phyloP scores from a whole-genome alignment of 2,113 vertebrate species.

The Petrocephalus microphthalmus region DNA sequence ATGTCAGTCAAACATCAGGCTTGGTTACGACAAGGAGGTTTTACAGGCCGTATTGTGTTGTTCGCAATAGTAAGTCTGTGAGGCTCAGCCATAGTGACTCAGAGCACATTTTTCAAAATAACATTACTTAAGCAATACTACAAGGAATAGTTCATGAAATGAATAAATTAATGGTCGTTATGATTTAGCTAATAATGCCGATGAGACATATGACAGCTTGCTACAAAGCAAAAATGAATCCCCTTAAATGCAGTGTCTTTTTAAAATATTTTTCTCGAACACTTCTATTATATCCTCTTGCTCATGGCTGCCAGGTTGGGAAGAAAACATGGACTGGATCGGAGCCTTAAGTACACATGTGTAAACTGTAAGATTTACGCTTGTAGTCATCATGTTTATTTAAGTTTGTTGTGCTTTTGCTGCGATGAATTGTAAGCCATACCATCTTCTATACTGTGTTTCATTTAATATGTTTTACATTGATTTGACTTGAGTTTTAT shows the following conservation, averaged over 20 bases:
- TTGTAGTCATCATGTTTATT: neutral
- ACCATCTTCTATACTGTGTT: neutral
- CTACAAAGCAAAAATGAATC: neutral
- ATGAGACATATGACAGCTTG: neutral
- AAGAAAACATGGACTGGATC: neutral
- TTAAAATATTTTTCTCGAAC: neutral
- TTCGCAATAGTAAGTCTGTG: neutral
- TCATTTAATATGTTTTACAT: neutral
- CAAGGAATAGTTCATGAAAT: neutral
- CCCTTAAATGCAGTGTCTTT: neutral
- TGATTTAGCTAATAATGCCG: neutral
- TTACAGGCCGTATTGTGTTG: neutral
- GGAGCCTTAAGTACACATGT: neutral
- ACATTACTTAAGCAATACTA: neutral
- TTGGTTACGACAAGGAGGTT: neutral
- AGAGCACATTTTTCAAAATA: neutral
- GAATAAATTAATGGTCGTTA: neutral
- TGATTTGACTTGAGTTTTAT: neutral
- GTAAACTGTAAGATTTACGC: neutral
- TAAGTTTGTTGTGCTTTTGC: neutral
- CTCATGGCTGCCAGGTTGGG: neutral
- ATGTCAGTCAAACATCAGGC: neutral
- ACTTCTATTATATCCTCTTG: neutral
- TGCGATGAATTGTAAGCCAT: neutral
- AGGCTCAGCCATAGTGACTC: neutral